phyloP scores from a whole-genome alignment of 2,113 vertebrate genomes.

The Mormoops blainvillei region DNA sequence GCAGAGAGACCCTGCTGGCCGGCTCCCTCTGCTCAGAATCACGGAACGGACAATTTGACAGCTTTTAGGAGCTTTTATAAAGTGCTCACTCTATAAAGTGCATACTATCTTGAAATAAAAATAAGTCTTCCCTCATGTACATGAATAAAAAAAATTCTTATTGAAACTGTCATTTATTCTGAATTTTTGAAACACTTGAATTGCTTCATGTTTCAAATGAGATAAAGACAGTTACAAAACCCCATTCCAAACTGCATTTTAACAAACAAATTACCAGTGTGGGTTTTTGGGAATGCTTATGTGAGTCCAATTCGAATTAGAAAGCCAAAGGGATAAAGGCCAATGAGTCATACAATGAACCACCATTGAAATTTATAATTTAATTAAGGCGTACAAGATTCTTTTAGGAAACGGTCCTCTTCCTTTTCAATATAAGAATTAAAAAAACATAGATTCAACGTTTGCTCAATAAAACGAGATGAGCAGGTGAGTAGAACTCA shows the following conservation, averaged over 20 bases:
- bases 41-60: neutral
- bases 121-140: neutral
- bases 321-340: slow-evolving; percentile 57
- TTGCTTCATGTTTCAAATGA: slow-evolving; percentile 48
- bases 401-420: neutral
- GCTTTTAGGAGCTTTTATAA: slow-evolving; percentile 30
- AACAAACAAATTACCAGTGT: slow-evolving; percentile 38
- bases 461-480: slow-evolving; percentile 7
- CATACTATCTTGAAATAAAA: slow-evolving; percentile 50
- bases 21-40: neutral
- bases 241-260: neutral
- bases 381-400: slow-evolving; percentile 53
- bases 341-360: slow-evolving; percentile 44
- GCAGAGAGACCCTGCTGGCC: neutral
- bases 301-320: slow-evolving; percentile 52
- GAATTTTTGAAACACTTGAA: neutral
- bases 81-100: slow-evolving; percentile 13
- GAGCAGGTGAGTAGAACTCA: neutral
- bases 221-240: slow-evolving; percentile 55
- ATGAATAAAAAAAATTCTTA: slow-evolving; percentile 27
- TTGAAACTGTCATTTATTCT: neutral
- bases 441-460: neutral
- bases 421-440: slow-evolving; percentile 36
- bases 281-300: slow-evolving; percentile 13
- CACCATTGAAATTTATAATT: slow-evolving; percentile 24